Base-by-base conservation (phyloP, 2,113 vertebrate genomes). In the Atlantisia rogersi region DNA sequence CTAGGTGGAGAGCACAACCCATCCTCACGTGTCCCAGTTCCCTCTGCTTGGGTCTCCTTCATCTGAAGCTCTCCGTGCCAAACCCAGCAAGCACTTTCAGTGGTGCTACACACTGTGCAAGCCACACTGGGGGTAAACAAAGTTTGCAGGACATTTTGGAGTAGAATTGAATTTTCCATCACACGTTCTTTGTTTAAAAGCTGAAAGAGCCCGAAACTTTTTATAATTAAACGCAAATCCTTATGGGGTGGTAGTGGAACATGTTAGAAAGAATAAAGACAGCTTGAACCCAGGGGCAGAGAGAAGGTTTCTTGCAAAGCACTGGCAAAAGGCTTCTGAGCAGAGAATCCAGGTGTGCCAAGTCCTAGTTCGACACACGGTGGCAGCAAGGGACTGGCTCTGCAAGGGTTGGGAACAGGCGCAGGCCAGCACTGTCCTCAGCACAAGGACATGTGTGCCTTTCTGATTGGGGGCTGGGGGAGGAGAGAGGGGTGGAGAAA, bases 301-400 rank as follows among this genome's bases (percentile, higher is more conserved):
- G 35, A 31, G 73, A 42, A 62, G 3, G 5, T 4, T 82, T 37
- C 53, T 29, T n/a, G 63, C 2, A 16, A 85, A 69, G 13, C 5
- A 24, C 32, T 4, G 15, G 56, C 22, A n/a, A 70, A 82, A 79
- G 44, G 15, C 24, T 5, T 5, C 63, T n/a, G 0, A 0, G 25
- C 48, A 15, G n/a, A 17, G 15, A 1, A 1, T 3, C 10, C 48
- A 21, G 17, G 5, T 10, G 0, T 29, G 58, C 31, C 56, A 59
- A 46, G 22, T 3, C n/a, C 44, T 12, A 21, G 29, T 13, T 28
- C 8, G 40, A 97, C 98, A 97, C 96, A 63, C 1, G 98, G 89
- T 88, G 98, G 97, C 97, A 97, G 96, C 82, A 94, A 67, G 62
- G 42, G 42, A 94, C 82, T 31, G 90, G 31, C n/a, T 87, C 62